Conservation (phyloP, 1,140 invertebrate genomes). For the Acromyrmex charruanus region DNA sequence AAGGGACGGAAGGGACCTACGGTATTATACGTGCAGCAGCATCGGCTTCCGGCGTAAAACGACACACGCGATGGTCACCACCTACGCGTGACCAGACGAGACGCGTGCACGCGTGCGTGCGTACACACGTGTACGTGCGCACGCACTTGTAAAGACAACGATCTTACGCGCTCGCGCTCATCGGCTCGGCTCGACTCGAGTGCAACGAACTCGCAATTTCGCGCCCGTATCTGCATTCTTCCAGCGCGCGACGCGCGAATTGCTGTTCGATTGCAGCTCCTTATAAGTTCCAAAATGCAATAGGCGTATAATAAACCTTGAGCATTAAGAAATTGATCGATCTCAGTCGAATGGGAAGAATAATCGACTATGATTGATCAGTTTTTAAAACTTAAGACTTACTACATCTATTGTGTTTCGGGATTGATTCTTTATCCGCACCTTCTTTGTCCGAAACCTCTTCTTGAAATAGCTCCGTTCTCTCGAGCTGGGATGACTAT, state of each 20-base stretch:
- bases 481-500: neutral
- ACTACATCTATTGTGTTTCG: too few species aligned
- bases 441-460: neutral
- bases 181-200: conserved; percentile 44
- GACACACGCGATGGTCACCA: conserved; percentile 46
- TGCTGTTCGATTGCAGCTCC: conserved; percentile 3
- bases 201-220: conserved; percentile 77
- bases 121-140: neutral
- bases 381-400: too few species aligned
- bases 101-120: conserved; percentile 13
- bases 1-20: conserved; percentile 33
- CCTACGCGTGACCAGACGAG: conserved; percentile 43
- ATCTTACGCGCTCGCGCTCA: conserved; percentile 61
- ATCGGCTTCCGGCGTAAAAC: conserved; percentile 66
- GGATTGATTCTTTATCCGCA: neutral
- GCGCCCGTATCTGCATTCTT: conserved; percentile 41
- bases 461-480: neutral
- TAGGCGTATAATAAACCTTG: too few species aligned
- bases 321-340: too few species aligned
- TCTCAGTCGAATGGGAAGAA: too few species aligned
- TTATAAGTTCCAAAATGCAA: neutral
- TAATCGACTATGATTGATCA: too few species aligned
- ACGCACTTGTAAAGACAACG: conserved; percentile 47
- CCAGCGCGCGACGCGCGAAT: neutral
- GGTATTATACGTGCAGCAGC: conserved; percentile 11